Evolutionary conservation across 1,140 invertebrate genomes (phyloP), one percentile per base, ranked within the genome.

Genomic region (Ectropis grisescens): DNA sequence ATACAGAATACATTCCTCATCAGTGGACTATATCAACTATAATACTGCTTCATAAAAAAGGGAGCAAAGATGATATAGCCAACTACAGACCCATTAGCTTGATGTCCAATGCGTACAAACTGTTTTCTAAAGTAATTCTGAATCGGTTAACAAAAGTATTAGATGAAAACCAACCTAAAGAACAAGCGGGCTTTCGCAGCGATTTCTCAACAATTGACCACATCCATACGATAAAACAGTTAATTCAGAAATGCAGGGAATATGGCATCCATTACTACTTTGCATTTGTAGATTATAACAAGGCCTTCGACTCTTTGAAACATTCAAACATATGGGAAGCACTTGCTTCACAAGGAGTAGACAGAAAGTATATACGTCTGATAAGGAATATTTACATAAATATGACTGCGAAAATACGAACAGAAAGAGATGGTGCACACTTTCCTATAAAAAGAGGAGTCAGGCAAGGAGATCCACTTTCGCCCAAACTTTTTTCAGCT

Each of bases 21-120:
- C n/a, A n/a, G n/a, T n/a, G n/a, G n/a, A n/a, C n/a, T n/a, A n/a
- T n/a, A n/a, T n/a, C n/a, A n/a, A n/a, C n/a, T n/a, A n/a, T n/a
- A 45, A 47, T 33, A 13, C 28, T 58, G 33, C 24, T 58, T 0
- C 43, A 53, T 12, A 58, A 58, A 12, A 57, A 58, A 42, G 54
- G 49, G 6, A 43, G 28, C 27, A 48, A 10, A 29, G 30, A 48
- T 29, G 37, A 49, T 22, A 49, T 57, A 10, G 11, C 33, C 0
- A 55, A 55, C 32, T 56, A 56, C 15, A 48, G 45, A 35, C 42
- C 48, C 0, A 56, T 50, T 3, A 37, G 22, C 3, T 11, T 47
- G n/a, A 47, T 47, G 38, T 51, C 41, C 2, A 51, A 51, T 25
- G 9, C 46, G 9, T 47, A 42, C 23, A 56, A 56, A 41, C 35